Evolutionary conservation across 2,888 invertebrate genomes (phyloP).

Genomic region (Fissipunctia ypsillon): DNA sequence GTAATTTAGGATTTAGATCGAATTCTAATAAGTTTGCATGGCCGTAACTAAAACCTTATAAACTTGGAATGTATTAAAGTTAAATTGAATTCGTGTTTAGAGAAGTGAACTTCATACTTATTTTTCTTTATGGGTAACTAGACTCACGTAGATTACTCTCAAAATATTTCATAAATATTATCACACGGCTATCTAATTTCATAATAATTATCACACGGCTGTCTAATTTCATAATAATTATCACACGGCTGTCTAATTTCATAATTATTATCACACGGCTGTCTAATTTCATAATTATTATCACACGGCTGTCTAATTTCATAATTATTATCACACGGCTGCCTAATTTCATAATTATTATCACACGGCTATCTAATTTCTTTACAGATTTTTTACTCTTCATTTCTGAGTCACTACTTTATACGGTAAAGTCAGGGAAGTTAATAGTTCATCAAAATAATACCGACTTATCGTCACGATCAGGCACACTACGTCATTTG

Average conservation of each 20-base stretch:
- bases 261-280: background rate
- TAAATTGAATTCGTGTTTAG: background rate
- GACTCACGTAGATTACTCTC: background rate
- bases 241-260: background rate
- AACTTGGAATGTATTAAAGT: background rate
- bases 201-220: background rate
- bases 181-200: too few relatives aligned
- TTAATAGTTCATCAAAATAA: background rate
- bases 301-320: too few relatives aligned
- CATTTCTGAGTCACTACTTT: background rate
- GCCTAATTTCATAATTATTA: too few relatives aligned
- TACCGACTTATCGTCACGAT: too few relatives aligned
- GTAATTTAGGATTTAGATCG: slow-evolving; percentile 9
- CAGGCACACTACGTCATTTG: background rate
- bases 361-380: background rate
- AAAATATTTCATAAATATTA: background rate
- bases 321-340: background rate
- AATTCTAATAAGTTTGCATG: background rate
- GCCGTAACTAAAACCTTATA: background rate
- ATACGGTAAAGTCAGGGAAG: background rate
- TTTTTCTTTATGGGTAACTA: background rate
- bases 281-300: background rate
- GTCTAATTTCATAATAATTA: too few relatives aligned
- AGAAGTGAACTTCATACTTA: background rate
- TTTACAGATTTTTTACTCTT: background rate